These are phyloP conservation scores for Mechanitis mazaeus DNA, from an alignment of 2,888 invertebrate species.

Conservation along the genomic window DNA sequence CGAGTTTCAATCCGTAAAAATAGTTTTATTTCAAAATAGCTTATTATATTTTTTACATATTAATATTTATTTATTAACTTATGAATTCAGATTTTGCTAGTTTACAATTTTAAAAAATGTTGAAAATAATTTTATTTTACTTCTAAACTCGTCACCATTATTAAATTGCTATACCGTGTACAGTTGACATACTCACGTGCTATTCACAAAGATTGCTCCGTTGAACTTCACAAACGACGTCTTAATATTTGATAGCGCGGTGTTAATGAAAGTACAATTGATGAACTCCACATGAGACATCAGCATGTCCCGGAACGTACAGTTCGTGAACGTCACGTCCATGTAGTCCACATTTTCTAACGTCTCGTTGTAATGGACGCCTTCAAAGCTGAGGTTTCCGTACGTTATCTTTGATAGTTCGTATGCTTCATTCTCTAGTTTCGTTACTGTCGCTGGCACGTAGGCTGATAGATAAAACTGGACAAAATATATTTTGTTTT, in stretches of 20 bases:
- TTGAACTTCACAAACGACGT: conserved; percentile 82
- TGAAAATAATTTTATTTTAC: no score
- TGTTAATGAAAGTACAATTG: conserved; percentile 82
- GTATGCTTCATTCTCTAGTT: conserved; percentile 55
- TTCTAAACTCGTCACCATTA: not conserved
- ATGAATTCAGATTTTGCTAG: no score
- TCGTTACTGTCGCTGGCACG: conserved; percentile 66
- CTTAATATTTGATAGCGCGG: conserved; percentile 83
- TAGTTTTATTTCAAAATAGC: no score
- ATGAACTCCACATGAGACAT: conserved; percentile 84
- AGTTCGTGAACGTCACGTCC: conserved; percentile 78
- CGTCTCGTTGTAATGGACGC: conserved; percentile 75
- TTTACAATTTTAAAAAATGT: no score
- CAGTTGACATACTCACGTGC: conserved; percentile 68
- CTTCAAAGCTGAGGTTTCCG: conserved; percentile 49
- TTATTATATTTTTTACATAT: no score
- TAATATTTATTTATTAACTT: no score
- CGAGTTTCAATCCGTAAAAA: no score
- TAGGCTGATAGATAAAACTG: conserved; percentile 76
- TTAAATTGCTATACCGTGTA: not conserved
- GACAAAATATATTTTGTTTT: conserved; percentile 29
- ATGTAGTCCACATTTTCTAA: conserved; percentile 79
- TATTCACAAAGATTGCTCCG: conserved; percentile 78
- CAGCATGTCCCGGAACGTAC: conserved; percentile 81
- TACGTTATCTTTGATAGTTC: conserved; percentile 47